Base-by-base conservation (phyloP, 2,113 vertebrate species). In the Oplegnathus fasciatus region DNA sequence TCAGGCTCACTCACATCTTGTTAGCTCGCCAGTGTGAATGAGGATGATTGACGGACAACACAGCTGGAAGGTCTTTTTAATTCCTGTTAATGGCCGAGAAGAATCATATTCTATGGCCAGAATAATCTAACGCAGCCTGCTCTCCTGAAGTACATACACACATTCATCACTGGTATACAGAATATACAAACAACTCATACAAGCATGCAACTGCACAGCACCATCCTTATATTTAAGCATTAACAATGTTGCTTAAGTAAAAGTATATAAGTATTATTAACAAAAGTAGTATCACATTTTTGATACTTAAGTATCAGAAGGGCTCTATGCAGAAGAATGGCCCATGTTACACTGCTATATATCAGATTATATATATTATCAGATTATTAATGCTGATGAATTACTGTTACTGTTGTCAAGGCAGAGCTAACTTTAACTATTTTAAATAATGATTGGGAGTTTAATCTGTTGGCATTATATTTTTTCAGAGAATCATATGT, bases 31-130 rank as follows among this genome's bases (percentile, higher is more conserved):
- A 17, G 10, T 50, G 70, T 46, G 72, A 86, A 86, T 91, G 88
- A 90, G 78, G 61, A 87, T 90, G 94, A 92, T 88, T 85, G 92
- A 91, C 88, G 89, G 87, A 82, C 79, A 81, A 86, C 83, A 77
- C 71, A 77, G 92, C 86, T 79, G 60, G 69, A 66, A 93, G 90
- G 83, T 54, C 28, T 84, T 84, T 86, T 86, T 84, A 87, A 84
- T 92, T 75, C 72, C 71, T 72, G 28, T 34, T 79, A 90, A 91
- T 87, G 84, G 88, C 40, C n/a, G 62, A 89, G 78, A 89, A 86
- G 75, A 83, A 84, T 83, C 55, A 75, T 66, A 50, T 66, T 84
- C 48, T 6, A 17, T 1, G 3, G 81, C 68, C 37, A 78, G 58
- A 87, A 69, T 84, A 80, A 83, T 80, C 50, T 71, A 78, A 85